Evolutionary conservation across 2,888 invertebrate genomes (phyloP), one percentile per base, ranked within the genome.

Genomic region (Aphrophora alni): DNA sequence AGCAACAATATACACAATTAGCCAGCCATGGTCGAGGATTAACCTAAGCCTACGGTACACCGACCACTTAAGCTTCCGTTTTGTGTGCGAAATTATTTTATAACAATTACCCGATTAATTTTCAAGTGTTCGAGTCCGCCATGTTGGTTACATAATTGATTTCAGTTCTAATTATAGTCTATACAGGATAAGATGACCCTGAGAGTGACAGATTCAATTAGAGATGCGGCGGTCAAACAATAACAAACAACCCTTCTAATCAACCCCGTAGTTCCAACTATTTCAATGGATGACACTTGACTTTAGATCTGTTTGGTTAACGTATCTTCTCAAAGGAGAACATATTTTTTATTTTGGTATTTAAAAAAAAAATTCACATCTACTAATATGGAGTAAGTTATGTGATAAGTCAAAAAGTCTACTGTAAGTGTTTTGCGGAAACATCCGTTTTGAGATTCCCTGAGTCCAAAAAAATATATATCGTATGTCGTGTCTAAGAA

Each of bases 71-170:
- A 59, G 21, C 33, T 33, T 33, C 33, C 33, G 33, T 33, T 5
- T 8, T 8, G 33, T 5, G 33, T 21, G 21, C 1, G 59, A 59
- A 21, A 59, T 21, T 59, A 59, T 59, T 59, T 59, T 59, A 59
- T 59, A 59, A 59, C 59, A 59, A 59, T 59, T 59, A 59, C 59
- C 59, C 59, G 59, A 59, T 59, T 59, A 59, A 59, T 59, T 59
- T 59, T 59, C 59, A 59, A 59, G 59, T 59, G 59, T 59, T 59
- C 21, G 59, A 59, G 21, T 59, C 59, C 59, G 59, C 59, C 59
- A 59, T 59, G 59, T 59, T 59, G 59, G 59, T 59, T 59, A 59
- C 59, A 59, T 59, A 59, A 59, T 59, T 59, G 59, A 59, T 59
- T 59, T 59, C 59, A 59, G 21, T 59, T 59, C 59, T 59, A 59